phyloP scores from a whole-genome alignment of 2,113 vertebrate genomes.

The Rhinoderma darwinii region DNA sequence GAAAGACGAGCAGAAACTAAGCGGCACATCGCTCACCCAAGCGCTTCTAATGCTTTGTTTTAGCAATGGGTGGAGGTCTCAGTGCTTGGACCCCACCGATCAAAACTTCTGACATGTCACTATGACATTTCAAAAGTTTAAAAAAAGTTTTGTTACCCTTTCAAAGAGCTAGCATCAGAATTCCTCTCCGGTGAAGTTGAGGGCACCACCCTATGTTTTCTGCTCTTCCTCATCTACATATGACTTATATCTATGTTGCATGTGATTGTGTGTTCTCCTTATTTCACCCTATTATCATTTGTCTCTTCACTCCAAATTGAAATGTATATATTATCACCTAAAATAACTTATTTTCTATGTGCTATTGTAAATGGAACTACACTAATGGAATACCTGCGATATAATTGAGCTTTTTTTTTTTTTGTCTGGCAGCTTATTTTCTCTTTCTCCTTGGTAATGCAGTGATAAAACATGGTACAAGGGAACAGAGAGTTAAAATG shows the following conservation, averaged over 20 bases:
- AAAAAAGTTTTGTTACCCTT: too few relatives aligned
- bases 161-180: too few relatives aligned
- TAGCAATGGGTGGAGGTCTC: too few relatives aligned
- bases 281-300: neutral
- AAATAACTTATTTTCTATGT: neutral
- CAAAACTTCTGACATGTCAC: too few relatives aligned
- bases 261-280: neutral
- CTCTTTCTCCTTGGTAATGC: neutral
- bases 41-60: too few relatives aligned
- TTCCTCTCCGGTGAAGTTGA: neutral
- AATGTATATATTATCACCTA: neutral
- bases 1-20: too few relatives aligned
- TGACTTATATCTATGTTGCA: neutral
- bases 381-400: neutral
- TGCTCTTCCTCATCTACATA: neutral
- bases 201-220: neutral
- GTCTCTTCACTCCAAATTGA: neutral
- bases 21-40: too few relatives aligned
- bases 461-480: neutral
- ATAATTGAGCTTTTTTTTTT: neutral
- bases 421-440: neutral
- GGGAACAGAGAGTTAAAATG: constrained; percentile 46
- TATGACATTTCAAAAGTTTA: too few relatives aligned
- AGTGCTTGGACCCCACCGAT: too few relatives aligned
- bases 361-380: neutral